Conservation (phyloP, 2,888 invertebrate species). For the Drosophila vallismaia region DNA sequence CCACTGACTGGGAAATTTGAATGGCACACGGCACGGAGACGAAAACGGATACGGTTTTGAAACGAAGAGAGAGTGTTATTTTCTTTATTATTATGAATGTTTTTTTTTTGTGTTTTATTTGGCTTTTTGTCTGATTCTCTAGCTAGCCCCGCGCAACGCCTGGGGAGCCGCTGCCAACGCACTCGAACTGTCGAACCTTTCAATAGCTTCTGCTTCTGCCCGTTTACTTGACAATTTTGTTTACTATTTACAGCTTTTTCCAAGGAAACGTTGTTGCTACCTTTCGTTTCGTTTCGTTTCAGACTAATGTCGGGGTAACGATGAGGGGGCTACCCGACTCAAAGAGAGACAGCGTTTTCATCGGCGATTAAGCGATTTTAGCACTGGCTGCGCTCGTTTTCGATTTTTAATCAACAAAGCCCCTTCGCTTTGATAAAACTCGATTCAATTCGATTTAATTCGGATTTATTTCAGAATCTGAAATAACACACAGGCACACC, state of each 20-base stretch:
- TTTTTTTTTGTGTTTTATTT: background rate
- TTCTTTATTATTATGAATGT: slow-evolving; percentile 3
- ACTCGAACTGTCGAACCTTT: slow-evolving; percentile 27
- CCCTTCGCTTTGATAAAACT: slow-evolving; percentile 67
- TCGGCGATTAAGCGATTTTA: slow-evolving; percentile 12
- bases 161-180: slow-evolving; percentile 12
- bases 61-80: background rate
- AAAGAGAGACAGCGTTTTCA: slow-evolving; percentile 30
- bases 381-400: slow-evolving; percentile 42
- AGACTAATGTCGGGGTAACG: slow-evolving; percentile 34
- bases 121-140: slow-evolving; percentile 2
- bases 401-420: slow-evolving; percentile 71
- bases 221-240: slow-evolving; percentile 73
- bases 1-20: slow-evolving; percentile 58
- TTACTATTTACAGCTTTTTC: slow-evolving; percentile 79
- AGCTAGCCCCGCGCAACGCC: background rate
- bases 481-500: slow-evolving; percentile 68
- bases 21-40: slow-evolving; percentile 48
- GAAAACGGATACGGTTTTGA: background rate
- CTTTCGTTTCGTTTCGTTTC: slow-evolving; percentile 63
- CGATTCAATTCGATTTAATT: slow-evolving; percentile 60
- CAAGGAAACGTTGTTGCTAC: slow-evolving; percentile 78
- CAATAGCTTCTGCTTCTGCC: slow-evolving; percentile 32
- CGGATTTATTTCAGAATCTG: slow-evolving; percentile 66
- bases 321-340: slow-evolving; percentile 1